A percentile compares a stretch with the other conserved stretches of the same genome.
phyloP scores from a whole-genome alignment of 1,140 invertebrate species.

The Apis dorsata region DNA sequence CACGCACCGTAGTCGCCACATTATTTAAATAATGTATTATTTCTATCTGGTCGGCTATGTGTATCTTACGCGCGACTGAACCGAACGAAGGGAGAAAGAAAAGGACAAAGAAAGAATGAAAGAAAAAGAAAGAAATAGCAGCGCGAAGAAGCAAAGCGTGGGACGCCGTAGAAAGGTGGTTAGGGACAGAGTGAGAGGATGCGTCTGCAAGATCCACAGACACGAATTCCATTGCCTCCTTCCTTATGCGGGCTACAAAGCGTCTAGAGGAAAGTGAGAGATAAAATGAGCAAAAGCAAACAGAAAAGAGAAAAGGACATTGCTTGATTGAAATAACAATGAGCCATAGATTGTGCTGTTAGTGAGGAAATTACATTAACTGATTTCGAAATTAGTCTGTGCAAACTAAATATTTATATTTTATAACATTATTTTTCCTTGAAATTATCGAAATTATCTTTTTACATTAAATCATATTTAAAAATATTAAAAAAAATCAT shows the following conservation, averaged over 20 bases:
- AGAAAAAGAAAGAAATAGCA: background rate
- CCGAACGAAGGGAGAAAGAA: constrained; percentile 29
- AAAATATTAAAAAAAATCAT: background rate
- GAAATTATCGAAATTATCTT: background rate
- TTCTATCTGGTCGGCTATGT: constrained; percentile 62
- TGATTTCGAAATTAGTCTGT: constrained; percentile 8
- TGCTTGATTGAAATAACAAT: constrained; percentile 58
- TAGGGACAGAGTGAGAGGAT: constrained; percentile 51
- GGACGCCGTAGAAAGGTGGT: constrained; percentile 41
- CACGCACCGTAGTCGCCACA: constrained; percentile 72
- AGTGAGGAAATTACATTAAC: constrained; percentile 47
- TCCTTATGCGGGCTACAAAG: constrained; percentile 52
- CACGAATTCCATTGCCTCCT: constrained; percentile 64
- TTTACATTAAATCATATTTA: no score
- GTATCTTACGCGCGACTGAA: constrained; percentile 46
- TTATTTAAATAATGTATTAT: constrained; percentile 74
- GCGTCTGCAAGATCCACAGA: constrained; percentile 63
- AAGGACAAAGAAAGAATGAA: constrained; percentile 22
- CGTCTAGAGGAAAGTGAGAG: constrained; percentile 55
- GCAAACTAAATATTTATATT: background rate
- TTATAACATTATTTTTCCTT: background rate
- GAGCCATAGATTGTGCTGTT: constrained; percentile 38
- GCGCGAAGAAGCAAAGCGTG: constrained; percentile 36
- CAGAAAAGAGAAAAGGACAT: constrained; percentile 58
- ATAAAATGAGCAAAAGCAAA: constrained; percentile 60